Base-by-base conservation (phyloP, 2,113 vertebrate genomes). In the Engystomops pustulosus region DNA sequence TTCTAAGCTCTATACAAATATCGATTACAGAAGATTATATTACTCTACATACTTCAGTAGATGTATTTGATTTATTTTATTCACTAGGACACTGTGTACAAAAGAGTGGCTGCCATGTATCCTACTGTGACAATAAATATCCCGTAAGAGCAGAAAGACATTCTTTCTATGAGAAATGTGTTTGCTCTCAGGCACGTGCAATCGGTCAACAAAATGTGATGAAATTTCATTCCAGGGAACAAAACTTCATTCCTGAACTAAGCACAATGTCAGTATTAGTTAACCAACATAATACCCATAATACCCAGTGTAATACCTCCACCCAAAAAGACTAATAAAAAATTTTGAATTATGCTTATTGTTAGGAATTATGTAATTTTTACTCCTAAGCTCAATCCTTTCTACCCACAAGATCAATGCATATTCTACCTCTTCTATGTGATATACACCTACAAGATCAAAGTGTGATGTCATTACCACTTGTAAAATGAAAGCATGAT, bases 171-270 rank as follows among this genome's bases (percentile, higher is more conserved):
- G 7, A 75, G 12, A 32, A 51, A 51, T 75, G 15, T 75, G 30
- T 75, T 75, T 51, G 27, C 71, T 51, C 71, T 75, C 45, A 51
- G 18, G 7, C 36, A 60, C 58, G 87, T 81, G 85, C 85, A 72
- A 58, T 45, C 70, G 77, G 70, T 85, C 79, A 72, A 11, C 75
- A 7, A 17, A 78, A 71, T 71, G 4, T 1, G 72, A 86, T 67
- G 85, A 58, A 83, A 68, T 3, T 27, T 86, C 80, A 83, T 85
- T 51, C 71, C 71, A 32, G 20, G 12, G 18, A 75, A 75, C 71
- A 51, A 75, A 34, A 47, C 67, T 32, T 41, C 25, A 11, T 32
- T 51, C 71, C 44, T 30, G 12, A 49, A 6, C 27, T 9, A 47
- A 18, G 27, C 47, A 75, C 34, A 3, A 6, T 30, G 30, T 18